Evolutionary conservation across 2,888 invertebrate genomes (phyloP).

Genomic region (Mayetiola destructor): DNA sequence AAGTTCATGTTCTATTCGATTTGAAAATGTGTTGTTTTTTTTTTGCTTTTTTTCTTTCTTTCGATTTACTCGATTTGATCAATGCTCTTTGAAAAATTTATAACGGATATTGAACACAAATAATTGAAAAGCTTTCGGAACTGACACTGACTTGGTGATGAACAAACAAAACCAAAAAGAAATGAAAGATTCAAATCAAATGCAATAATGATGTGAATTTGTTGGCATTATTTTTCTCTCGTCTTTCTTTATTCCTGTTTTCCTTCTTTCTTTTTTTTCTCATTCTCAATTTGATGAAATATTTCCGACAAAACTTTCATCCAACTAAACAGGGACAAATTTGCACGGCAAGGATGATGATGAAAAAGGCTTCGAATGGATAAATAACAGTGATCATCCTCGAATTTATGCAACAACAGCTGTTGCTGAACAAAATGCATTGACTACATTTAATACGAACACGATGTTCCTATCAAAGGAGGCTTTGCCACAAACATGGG

Average conservation of each 20-base stretch:
- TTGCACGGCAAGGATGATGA: slow-evolving; percentile 32
- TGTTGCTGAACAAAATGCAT: slow-evolving; percentile 30
- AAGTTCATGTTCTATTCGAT: too few relatives aligned
- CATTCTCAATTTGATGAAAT: neutral
- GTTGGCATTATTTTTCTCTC: slow-evolving; percentile 2
- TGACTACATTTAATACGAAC: slow-evolving; percentile 14
- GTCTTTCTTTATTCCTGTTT: neutral
- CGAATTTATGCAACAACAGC: slow-evolving; percentile 35
- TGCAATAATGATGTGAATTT: too few relatives aligned
- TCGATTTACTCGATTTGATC: too few relatives aligned
- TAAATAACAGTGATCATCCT: slow-evolving; percentile 33
- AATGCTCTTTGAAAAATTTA: too few relatives aligned
- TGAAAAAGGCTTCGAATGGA: slow-evolving; percentile 29
- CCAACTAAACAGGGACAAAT: slow-evolving; percentile 16
- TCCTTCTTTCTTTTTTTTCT: neutral
- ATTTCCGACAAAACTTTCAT: neutral
- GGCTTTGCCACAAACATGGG: neutral
- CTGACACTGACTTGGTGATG: too few relatives aligned
- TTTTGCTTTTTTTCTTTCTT: too few relatives aligned
- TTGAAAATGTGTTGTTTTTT: too few relatives aligned
- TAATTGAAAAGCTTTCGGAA: too few relatives aligned
- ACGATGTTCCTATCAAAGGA: neutral
- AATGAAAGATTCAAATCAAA: too few relatives aligned
- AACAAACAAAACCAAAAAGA: too few relatives aligned
- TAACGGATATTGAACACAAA: too few relatives aligned